Base-by-base conservation (phyloP, 2,797 vertebrate species). In the Acestrorhynchus altus region DNA sequence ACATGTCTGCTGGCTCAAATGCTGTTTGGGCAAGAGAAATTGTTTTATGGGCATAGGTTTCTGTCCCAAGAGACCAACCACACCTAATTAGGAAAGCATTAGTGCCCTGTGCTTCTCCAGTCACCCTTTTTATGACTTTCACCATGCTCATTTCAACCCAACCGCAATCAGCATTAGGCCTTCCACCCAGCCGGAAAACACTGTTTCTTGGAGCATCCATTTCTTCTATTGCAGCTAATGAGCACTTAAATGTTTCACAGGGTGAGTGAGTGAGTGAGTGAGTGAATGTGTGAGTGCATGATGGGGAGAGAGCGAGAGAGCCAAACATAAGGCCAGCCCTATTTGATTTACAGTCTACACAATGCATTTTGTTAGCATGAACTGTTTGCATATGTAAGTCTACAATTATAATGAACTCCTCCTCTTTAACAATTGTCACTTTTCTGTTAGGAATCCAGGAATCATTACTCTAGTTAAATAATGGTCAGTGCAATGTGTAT, bases 81-180 rank as follows among this genome's bases (percentile, higher is more conserved):
- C 83, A 81, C 22, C 79, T 86, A 79, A 90, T 86, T 86, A 81
- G 26, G 70, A 77, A 79, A 44, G 82, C 83, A 89, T 89, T 89
- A 86, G 81, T 47, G 75, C 77, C 71, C 72, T 54, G 56, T 79
- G 61, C 83, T 56, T 86, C 78, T 80, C 83, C 74, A 83, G 66
- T 84, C 73, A 73, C 51, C 63, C 54, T 26, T 72, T 82, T 84
- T 74, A 79, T 77, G 78, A 79, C 72, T 76, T 78, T 83, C 82
- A 66, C 40, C 73, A 61, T 84, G 60, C 57, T 82, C 69, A 70
- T 74, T 75, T 79, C 80, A 82, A 78, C 71, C 56, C 64, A 79
- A 85, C 84, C 78, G 1, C 79, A 84, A 76, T 86, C 66, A 80
- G 75, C 86, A 87, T 90, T 86, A 89, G 77, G 77, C 28, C 76